phyloP scores from a whole-genome alignment of 2,113 vertebrate species.

The Emydocephalus ijimae region DNA sequence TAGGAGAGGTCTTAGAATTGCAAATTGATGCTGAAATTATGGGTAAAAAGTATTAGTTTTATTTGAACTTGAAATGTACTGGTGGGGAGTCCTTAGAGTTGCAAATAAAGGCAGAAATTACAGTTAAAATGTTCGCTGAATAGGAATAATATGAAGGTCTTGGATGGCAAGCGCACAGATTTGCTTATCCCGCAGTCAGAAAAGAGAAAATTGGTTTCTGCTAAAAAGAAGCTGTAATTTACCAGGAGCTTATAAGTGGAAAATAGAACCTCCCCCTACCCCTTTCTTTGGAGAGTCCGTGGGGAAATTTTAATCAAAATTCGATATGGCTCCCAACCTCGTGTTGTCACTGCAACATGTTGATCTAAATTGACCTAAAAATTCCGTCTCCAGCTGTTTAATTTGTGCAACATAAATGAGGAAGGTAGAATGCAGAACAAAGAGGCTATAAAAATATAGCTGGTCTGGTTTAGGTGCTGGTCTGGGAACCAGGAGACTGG shows the following conservation, averaged over 20 bases:
- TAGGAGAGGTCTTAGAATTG: not conserved
- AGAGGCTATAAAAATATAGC: not conserved
- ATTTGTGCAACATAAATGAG: not conserved
- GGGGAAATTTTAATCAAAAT: not conserved
- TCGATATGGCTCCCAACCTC: not conserved
- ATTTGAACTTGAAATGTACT: not conserved
- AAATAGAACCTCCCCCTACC: not conserved
- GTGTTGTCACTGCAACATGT: not conserved
- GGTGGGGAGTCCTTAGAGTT: not conserved
- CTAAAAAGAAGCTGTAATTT: not conserved
- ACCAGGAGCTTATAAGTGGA: not conserved
- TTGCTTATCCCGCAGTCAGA: too few relatives aligned
- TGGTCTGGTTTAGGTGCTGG: not conserved
- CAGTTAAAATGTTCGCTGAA: not conserved
- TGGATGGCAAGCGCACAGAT: too few relatives aligned
- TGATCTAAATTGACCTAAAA: not conserved
- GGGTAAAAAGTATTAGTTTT: not conserved
- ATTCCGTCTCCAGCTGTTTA: not conserved
- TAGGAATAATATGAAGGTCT: too few relatives aligned
- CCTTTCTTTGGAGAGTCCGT: not conserved
- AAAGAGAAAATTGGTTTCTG: not conserved
- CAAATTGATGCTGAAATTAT: not conserved
- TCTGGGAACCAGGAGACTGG: not conserved
- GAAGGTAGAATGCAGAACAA: not conserved
- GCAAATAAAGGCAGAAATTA: not conserved